phyloP scores from a whole-genome alignment of 1,140 invertebrate species.

The Philotrypesis tridentata region DNA sequence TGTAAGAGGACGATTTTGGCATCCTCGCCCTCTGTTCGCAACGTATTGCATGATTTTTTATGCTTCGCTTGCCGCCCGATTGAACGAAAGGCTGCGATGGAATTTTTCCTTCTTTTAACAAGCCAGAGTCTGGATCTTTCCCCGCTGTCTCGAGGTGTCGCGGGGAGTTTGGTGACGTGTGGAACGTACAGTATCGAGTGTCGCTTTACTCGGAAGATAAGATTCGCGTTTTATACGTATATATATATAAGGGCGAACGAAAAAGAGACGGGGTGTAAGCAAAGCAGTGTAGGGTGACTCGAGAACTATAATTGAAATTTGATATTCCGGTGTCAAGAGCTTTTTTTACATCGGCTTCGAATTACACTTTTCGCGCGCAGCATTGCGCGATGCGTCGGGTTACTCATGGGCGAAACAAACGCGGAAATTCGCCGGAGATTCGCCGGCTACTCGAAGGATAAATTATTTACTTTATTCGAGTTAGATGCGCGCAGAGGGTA shows the following conservation, averaged over 20 bases:
- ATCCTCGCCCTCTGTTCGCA: too few relatives aligned
- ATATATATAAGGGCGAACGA: too few relatives aligned
- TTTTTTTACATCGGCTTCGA: neutral
- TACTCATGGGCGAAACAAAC: too few relatives aligned
- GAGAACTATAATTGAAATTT: neutral
- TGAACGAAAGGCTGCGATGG: neutral
- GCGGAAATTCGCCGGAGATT: too few relatives aligned
- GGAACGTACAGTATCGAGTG: neutral
- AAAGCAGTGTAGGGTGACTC: neutral
- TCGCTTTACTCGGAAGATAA: neutral
- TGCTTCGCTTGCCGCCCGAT: neutral
- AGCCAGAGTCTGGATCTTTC: neutral
- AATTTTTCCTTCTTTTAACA: neutral
- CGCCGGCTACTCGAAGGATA: too few relatives aligned
- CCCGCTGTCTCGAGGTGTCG: neutral
- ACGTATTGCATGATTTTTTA: too few relatives aligned
- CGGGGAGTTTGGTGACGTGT: neutral
- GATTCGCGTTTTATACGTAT: neutral
- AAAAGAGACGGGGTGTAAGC: neutral
- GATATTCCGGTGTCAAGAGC: neutral
- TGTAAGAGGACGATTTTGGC: too few relatives aligned
- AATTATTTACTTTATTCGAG: neutral
- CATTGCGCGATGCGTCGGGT: neutral
- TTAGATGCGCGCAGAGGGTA: neutral
- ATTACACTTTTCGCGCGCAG: neutral